phyloP scores from a whole-genome alignment of 2,797 vertebrate genomes.

The Lacerta bilineata region DNA sequence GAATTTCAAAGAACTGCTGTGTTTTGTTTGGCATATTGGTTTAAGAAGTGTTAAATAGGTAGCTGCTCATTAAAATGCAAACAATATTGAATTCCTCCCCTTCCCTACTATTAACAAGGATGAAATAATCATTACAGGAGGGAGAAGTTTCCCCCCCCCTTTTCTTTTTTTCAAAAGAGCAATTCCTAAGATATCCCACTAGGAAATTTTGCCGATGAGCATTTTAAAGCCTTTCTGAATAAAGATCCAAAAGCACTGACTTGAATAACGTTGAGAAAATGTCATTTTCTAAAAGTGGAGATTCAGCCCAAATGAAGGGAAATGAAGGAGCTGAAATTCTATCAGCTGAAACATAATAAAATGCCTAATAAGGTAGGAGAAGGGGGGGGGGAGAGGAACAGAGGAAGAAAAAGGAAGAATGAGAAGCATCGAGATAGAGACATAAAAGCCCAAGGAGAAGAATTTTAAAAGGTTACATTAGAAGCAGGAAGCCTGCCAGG shows the following conservation, averaged over 20 bases:
- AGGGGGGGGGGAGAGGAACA: no score
- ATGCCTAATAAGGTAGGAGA: conserved; percentile 20
- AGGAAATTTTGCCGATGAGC: background rate
- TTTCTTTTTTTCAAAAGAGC: background rate
- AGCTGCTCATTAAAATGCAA: background rate
- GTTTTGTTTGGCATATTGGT: no score
- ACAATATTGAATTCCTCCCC: background rate
- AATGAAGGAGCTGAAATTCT: conserved; percentile 15
- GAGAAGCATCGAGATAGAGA: conserved; percentile 22
- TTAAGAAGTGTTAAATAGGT: background rate
- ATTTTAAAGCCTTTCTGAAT: background rate
- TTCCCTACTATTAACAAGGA: background rate
- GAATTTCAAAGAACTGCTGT: no score
- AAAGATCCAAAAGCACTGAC: background rate
- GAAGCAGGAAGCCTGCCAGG: conserved; percentile 40
- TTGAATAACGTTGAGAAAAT: background rate
- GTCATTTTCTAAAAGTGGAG: background rate
- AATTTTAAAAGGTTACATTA: conserved; percentile 51
- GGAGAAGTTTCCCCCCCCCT: background rate
- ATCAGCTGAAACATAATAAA: conserved; percentile 15
- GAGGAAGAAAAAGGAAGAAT: background rate
- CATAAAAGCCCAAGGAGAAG: conserved; percentile 34
- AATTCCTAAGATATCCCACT: background rate
- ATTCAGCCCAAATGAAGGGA: background rate
- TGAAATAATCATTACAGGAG: background rate